Conservation (phyloP, 2,113 vertebrate species). For the Pongo pygmaeus region DNA sequence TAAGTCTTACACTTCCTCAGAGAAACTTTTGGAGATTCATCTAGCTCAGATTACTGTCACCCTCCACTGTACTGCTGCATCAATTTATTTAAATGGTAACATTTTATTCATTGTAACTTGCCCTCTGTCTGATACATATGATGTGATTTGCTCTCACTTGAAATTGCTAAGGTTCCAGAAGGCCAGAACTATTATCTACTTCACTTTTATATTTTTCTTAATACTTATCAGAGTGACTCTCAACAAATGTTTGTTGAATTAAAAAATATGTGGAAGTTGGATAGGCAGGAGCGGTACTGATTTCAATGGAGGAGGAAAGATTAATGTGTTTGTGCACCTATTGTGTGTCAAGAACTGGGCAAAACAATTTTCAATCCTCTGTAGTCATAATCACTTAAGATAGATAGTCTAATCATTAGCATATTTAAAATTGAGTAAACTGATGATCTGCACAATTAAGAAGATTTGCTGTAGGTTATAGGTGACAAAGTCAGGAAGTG, state of each 20-base stretch:
- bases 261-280: background rate
- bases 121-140: background rate
- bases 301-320: background rate
- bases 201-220: background rate
- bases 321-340: background rate
- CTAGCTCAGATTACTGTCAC: background rate
- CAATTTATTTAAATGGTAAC: background rate
- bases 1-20: background rate
- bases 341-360: too few species aligned
- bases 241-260: background rate
- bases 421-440: background rate
- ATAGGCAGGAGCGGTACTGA: background rate
- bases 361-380: background rate
- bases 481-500: background rate
- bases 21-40: background rate
- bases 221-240: background rate
- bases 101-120: background rate
- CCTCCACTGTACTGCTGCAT: rapidly evolving
- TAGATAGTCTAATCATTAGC: background rate
- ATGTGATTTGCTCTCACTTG: background rate
- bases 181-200: background rate
- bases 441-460: background rate
- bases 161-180: background rate
- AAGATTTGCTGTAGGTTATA: background rate
- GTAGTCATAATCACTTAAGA: background rate